Conservation (phyloP, 2,113 vertebrate species). For the Cephalopterus ornatus region DNA sequence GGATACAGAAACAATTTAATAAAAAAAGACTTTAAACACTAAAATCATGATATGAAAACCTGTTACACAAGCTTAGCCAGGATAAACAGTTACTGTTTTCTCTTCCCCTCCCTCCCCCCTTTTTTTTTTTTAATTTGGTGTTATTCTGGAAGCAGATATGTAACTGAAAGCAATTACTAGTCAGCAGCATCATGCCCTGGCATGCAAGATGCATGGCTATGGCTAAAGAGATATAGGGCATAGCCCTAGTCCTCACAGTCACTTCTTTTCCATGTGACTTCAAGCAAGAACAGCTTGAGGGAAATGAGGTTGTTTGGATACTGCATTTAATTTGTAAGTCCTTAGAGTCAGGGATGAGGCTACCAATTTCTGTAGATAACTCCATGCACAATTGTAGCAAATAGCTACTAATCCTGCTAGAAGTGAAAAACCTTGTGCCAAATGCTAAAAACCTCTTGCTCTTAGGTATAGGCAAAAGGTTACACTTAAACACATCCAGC, state of each 20-base stretch:
- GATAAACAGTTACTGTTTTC: background rate
- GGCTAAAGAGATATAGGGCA: background rate
- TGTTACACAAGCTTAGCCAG: background rate
- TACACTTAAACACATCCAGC: background rate
- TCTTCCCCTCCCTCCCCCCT: no score
- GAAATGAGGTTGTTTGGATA: background rate
- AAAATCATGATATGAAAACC: background rate
- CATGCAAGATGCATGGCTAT: background rate
- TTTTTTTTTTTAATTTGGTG: background rate
- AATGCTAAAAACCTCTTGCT: background rate
- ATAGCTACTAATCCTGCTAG: background rate
- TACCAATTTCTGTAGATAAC: background rate
- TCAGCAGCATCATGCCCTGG: background rate
- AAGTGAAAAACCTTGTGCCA: background rate
- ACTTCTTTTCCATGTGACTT: background rate
- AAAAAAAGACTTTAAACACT: background rate
- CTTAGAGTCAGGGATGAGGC: background rate
- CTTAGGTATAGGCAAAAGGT: background rate
- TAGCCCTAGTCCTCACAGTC: background rate
- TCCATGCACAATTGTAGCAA: background rate
- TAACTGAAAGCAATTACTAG: background rate
- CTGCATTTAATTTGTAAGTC: background rate
- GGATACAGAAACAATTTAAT: background rate
- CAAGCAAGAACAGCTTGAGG: background rate
- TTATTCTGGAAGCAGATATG: background rate